A percentile compares a stretch with the other conserved stretches of the same genome.
Conservation (phyloP, 2,797 vertebrate species). For the Rousettus madagascariensis region DNA sequence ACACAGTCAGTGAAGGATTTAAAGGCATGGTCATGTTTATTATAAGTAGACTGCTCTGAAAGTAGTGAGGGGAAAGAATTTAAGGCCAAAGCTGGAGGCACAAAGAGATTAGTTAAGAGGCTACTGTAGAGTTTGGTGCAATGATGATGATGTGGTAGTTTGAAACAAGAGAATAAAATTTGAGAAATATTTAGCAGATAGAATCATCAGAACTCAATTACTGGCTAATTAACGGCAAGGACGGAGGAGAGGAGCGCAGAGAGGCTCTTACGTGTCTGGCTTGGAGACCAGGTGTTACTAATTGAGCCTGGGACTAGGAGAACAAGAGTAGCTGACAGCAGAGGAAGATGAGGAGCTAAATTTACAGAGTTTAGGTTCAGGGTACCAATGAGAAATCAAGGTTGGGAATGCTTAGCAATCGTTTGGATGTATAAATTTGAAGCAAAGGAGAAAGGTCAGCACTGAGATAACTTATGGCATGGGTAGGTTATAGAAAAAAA, state of each 20-base stretch:
- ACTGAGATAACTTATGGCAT: not conserved
- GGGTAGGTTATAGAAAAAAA: not conserved
- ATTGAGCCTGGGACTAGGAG: no score
- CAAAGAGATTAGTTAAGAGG: not conserved
- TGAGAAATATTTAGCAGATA: not conserved
- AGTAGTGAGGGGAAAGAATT: not conserved
- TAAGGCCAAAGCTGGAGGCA: not conserved
- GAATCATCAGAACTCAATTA: not conserved
- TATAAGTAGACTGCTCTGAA: not conserved
- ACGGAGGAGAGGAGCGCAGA: not conserved
- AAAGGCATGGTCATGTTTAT: not conserved
- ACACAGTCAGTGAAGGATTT: not conserved
- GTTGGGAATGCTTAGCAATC: not conserved
- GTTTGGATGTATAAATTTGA: not conserved
- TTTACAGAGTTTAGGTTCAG: not conserved
- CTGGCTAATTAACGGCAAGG: not conserved
- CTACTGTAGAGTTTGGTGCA: not conserved
- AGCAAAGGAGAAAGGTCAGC: not conserved
- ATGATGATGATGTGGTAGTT: not conserved
- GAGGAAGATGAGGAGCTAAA: not conserved
- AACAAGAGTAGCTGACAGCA: not conserved
- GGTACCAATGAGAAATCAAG: not conserved
- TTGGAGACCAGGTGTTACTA: not conserved
- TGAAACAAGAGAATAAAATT: not conserved
- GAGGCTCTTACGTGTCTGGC: not conserved